These are phyloP conservation scores for Urocitellus parryii DNA, from an alignment of 2,113 vertebrate genomes.

Conservation along the genomic window DNA sequence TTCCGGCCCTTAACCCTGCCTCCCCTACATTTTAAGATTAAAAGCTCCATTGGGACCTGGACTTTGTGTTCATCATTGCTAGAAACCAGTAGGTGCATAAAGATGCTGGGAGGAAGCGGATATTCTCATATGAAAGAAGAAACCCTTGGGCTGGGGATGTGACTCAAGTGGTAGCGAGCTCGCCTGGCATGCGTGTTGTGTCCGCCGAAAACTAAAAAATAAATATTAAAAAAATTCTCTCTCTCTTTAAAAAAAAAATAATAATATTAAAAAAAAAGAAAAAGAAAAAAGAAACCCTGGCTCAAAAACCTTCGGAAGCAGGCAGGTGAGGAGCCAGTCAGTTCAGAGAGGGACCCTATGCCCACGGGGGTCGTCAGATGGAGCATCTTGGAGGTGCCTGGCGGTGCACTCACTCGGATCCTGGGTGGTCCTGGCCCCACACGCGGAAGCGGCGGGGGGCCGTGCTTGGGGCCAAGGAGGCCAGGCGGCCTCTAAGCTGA, in stretches of 20 bases:
- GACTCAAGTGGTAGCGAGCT: too few species aligned
- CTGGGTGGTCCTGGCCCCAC: conserved; percentile 65
- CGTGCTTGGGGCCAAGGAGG: neutral
- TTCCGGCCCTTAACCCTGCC: neutral
- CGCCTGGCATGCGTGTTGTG: too few species aligned
- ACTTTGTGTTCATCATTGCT: neutral
- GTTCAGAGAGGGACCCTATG: neutral
- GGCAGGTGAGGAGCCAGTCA: neutral
- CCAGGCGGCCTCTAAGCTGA: neutral
- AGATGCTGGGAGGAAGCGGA: neutral
- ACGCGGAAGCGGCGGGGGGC: neutral
- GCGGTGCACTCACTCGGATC: neutral
- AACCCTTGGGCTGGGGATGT: too few species aligned
- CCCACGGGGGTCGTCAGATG: neutral
- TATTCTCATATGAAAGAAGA: neutral
- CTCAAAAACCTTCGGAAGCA: neutral
- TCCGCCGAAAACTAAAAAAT: too few species aligned
- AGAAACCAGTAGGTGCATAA: neutral
- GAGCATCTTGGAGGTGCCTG: neutral
- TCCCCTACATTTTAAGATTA: neutral
- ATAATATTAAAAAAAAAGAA: too few species aligned
- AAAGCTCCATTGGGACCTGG: neutral
- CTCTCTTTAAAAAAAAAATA: too few species aligned
- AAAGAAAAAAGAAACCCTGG: neutral
- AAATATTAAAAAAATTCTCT: too few species aligned